Conservation (phyloP, 2,113 vertebrate species). For the Etheostoma spectabile region DNA sequence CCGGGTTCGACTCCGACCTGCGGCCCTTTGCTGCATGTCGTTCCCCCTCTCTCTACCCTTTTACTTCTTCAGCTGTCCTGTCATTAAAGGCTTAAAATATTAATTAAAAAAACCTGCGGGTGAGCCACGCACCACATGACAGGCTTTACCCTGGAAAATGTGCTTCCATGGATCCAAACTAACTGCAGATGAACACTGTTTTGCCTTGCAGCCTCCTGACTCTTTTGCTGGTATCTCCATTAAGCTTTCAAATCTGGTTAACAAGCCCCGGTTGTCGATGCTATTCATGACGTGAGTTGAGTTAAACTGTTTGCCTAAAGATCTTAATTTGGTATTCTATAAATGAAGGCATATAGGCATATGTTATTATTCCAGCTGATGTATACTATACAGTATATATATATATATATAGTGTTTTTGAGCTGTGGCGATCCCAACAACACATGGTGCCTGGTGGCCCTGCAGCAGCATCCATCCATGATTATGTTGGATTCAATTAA, state of each 20-base stretch:
- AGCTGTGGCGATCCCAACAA: not conserved
- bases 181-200: not conserved
- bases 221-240: not conserved
- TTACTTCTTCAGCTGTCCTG: no score
- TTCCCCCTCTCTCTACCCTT: no score
- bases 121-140: no score
- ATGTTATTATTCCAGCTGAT: not conserved
- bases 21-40: no score
- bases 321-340: not conserved
- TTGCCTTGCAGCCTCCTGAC: not conserved
- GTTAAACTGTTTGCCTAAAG: not conserved
- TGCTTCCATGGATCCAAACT: no score
- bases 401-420: not conserved
- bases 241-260: not conserved
- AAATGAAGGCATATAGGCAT: not conserved
- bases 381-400: not conserved
- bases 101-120: no score
- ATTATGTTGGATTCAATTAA: not conserved
- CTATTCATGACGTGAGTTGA: not conserved
- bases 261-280: no score
- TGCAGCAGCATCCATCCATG: conserved; percentile 6
- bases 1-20: no score
- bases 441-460: not conserved
- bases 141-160: no score
- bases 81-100: no score